A percentile compares a stretch with the other conserved stretches of the same genome.
These are phyloP conservation scores for Phyllotreta cruciferae DNA, from an alignment of 2,888 invertebrate genomes.

Conservation along the genomic window DNA sequence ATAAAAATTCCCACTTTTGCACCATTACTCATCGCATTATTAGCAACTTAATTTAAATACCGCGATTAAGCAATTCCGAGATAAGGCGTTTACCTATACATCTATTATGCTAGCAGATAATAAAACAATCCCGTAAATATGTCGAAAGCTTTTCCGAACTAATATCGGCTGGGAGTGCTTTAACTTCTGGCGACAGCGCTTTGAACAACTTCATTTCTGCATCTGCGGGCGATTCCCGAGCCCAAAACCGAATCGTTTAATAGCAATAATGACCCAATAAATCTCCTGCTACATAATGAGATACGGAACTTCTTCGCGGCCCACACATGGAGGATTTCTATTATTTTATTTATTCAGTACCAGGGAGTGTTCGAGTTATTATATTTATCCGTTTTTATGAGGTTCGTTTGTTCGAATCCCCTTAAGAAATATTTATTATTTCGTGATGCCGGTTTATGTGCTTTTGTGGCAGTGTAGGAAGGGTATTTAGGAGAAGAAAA, in stretches of 20 bases:
- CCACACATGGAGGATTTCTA: conserved; percentile 32
- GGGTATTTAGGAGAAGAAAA: no score
- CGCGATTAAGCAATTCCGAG: no score
- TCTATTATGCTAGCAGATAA: no score
- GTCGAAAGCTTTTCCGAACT: no score
- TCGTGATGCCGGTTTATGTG: conserved; percentile 19
- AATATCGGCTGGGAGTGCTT: not conserved
- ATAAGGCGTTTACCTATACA: no score
- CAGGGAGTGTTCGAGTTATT: conserved; percentile 28
- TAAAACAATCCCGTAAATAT: no score
- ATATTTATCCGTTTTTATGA: conserved; percentile 15
- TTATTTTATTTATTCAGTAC: conserved; percentile 28
- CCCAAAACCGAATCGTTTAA: conserved; percentile 13
- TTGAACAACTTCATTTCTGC: conserved; percentile 13
- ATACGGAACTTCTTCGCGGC: conserved; percentile 28
- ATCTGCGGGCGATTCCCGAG: conserved; percentile 5
- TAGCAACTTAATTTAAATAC: no score
- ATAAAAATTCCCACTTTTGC: no score
- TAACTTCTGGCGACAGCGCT: conserved; percentile 10
- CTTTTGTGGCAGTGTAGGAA: conserved; percentile 7
- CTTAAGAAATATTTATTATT: conserved; percentile 24
- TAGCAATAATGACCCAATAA: conserved; percentile 26
- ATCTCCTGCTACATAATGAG: conserved; percentile 28
- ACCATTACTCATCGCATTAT: no score
- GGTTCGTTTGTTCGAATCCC: conserved; percentile 14